Base-by-base conservation (phyloP, 37 sponge, comb jelly and placozoan genomes). In the Agelas oroides region DNA sequence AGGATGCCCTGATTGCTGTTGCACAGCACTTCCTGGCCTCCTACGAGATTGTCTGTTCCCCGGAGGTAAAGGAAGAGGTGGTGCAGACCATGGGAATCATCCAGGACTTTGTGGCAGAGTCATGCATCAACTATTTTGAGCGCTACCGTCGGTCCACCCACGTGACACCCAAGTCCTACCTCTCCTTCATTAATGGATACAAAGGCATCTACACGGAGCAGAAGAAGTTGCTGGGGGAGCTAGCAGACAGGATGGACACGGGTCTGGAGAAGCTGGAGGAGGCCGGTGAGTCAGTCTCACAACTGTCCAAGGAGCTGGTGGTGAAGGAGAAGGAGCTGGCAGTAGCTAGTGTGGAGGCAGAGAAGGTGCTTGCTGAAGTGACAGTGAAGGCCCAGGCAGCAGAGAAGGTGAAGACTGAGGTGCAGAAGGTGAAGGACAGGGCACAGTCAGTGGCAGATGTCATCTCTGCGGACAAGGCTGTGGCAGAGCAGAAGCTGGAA, bases 101-200 rank as follows among this genome's bases (percentile, higher is more conserved):
- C 75, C 99, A 99, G 46, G 99, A 99, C 79, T 86, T 94, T 56
- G 99, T 99, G 37, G 97, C 99, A 32, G 99, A 99, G 73, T 88
- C 94, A 0, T 99, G 99, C 84, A 77, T 92, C 33, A 89, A 91
- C 53, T 99, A 99, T 79, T 99, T 99, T 77, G 91, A 97, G 55
- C 83, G 99, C 39, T 97, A 73, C 73, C 84, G 98, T 30, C 89
- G 99, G n/a, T 83, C 96, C 37, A 88, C 99, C 28, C 99, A 99
- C 54, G 99, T 99, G 32, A 99, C 99, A 12, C 99, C 99, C 25
- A 99, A 99, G 75, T 94, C 95, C 68, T 99, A 99, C 80, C 95
- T 99, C 54, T 97, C 99, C 60, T 99, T 99, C 91, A 73, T 99
- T 32, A 79, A 63, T 58, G 94, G 97, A 19, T 99, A 97, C 88